phyloP scores from a whole-genome alignment of 2,888 invertebrate genomes.

The Meliscaeva auricollis region DNA sequence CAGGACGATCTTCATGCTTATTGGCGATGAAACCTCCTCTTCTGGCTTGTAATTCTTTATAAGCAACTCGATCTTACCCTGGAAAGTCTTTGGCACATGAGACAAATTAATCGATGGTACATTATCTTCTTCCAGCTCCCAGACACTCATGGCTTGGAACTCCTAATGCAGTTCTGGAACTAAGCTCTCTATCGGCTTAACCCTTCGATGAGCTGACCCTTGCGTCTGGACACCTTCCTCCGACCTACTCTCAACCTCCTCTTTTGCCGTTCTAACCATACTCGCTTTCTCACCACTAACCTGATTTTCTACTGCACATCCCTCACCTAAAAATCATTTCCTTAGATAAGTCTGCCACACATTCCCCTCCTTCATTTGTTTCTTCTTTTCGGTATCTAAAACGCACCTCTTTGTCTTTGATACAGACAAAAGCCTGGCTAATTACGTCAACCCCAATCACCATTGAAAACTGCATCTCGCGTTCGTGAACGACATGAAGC shows the following conservation, averaged over 20 bases:
- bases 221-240: neutral
- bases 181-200: neutral
- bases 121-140: slow-evolving; percentile 1
- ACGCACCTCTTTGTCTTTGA: slow-evolving; percentile 10
- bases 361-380: neutral
- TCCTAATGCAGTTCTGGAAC: neutral
- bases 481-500: slow-evolving; percentile 48
- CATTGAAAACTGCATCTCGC: slow-evolving; percentile 41
- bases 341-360: neutral
- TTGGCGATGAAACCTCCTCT: slow-evolving; percentile 2
- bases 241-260: neutral
- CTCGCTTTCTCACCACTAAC: neutral
- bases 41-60: slow-evolving; percentile 22
- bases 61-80: slow-evolving; percentile 1
- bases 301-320: neutral
- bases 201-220: neutral
- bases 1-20: slow-evolving; percentile 22
- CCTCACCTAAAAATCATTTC: neutral
- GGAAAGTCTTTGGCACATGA: neutral
- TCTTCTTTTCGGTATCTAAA: slow-evolving; percentile 4
- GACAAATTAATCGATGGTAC: neutral
- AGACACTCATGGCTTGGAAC: neutral
- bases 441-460: slow-evolving; percentile 35
- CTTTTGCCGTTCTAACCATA: no score
- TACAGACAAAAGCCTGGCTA: slow-evolving; percentile 10